Base-by-base conservation (phyloP, 2,888 invertebrate species). In the Idaea aversata region DNA sequence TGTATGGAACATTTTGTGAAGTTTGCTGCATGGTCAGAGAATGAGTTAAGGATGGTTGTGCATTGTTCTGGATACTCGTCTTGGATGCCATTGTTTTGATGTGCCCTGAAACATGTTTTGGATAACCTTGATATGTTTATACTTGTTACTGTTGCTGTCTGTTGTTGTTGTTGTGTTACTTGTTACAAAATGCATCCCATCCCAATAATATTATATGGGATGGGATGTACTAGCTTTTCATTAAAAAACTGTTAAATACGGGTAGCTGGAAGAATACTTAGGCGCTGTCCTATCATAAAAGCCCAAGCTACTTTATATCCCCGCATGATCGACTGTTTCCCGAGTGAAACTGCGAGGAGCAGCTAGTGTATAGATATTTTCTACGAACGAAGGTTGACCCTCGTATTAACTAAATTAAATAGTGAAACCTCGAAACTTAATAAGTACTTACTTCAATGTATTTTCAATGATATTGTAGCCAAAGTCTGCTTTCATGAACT, bases 1-100 rank as follows among this genome's bases (percentile, higher is more conserved):
- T 87, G 75, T 68, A 95, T 93, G 0, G 95, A 93, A 84, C 95
- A 95, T 65, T 88, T 85, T 0, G 94, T 94, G 74, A 95, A 95
- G 74, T 93, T 88, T 2, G 95, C 92, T 59, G 94, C 91, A 68
- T 88, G 87, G 63, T 90, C 79, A 15, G 95, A 94, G 84, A 95
- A 95, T 57, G 75, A 78, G 38, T 86, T 75, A 57, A 93, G 74
- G 57, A 88, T 79, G 34, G 70, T 67, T 34, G 81, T 73, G 76
- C 93, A 93, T 63, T 83, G 67, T 25, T 72, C 63, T 16, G 86
- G 83, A 61, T 7, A 47, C 47, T 47, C 47, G 47, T 47, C 10
- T 47, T 47, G 47, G 10, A 13, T 47, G 47, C 47, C 47, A 47
- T 13, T 47, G 47, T 13, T 47, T 47, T 10, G 47, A 47, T 47